Base-by-base conservation (phyloP, 2,113 vertebrate species). In the Mystacornis crossleyi region DNA sequence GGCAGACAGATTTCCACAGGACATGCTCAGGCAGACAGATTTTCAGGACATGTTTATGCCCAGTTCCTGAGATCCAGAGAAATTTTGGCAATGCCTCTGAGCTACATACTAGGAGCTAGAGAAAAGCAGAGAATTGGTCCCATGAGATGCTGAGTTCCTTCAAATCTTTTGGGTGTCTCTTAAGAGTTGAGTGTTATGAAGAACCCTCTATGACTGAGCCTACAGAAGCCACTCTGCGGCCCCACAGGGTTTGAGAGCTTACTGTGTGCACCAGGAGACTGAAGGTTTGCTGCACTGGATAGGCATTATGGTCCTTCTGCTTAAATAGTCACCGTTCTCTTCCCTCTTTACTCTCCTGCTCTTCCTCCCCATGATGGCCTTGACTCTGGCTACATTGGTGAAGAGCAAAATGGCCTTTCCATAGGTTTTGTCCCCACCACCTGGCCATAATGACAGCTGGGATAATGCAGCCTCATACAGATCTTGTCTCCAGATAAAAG, bases 211-310 rank as follows among this genome's bases (percentile, higher is more conserved):
- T 43, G 42, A 18, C 17, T 29, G 36, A 66, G 26, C 12, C 55
- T 72, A 17, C 14, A 74, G 72, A 47, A 60, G n/a, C 50, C 38
- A 34, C 0, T 0, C 31, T 38, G 31, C 0, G 0, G 58, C 45
- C 4, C 29, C 14, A 18, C 18, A 34, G 19, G 14, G 9, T 81
- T 5, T 86, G 50, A 42, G 28, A 79, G 20, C 26, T 84, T 70
- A 8, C 25, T 74, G 12, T 14, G 19, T n/a, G 51, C 34, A 50
- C 17, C 20, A 81, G 45, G 25, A 66, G 19, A 34, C 1, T 38
- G 38, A 62, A 36, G 34, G n/a, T 40, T 75, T 62, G 10, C 4
- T 81, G 34, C 15, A 3, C 1, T 64, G 31, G 8, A 34, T 5
- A 51, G 55, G 29, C 4, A 50, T 60, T 55, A 40, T 26, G n/a